Base-by-base conservation (phyloP, 1,140 invertebrate genomes). In the Scaptodrosophila lebanonensis region DNA sequence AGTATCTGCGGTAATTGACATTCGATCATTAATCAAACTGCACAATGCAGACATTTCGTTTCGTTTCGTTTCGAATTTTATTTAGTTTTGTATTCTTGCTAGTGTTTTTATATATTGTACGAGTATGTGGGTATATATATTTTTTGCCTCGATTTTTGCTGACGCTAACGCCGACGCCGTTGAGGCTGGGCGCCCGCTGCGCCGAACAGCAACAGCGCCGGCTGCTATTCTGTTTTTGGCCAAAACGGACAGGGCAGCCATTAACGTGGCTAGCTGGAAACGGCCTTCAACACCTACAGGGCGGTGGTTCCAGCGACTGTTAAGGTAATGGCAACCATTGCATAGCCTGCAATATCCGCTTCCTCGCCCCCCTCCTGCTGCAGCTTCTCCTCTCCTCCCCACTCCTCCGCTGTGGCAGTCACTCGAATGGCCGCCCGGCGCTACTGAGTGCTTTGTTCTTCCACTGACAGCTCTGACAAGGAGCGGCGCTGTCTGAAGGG, bases 11-110 rank as follows among this genome's bases (percentile, higher is more conserved):
- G 72, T 84, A 85, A 85, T 85, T 85, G 83, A 85, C 83, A 73
- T 60, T 70, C 54, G 69, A 85, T 83, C 83, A 85, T 85, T 85
- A 85, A 85, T 85, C 83, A 85, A 85, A 71, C 43, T 79, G 76
- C 83, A 85, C 65, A 85, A 75, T 83, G 83, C 83, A 83, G 71
- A 68, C 73, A 64, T 72, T 76, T 76, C 82, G 66, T 63, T 79
- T 79, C 57, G 66, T 72, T 76, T 76, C 82, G 66, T 63, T 79
- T 79, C 57, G 66, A 63, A 60, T 63, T 77, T 35, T 60, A 65
- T 66, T 75, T 73, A 63, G 54, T 77, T 79, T 68, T 50, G 38
- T 58, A 65, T 67, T 66, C 40, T 33, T 39, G 32, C 36, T 63
- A 20, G 45, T 30, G 49, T 20, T 39, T 32, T 63, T 33, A 29